These are phyloP conservation scores for Hirtodrosophila alboralis DNA, from an alignment of 2,888 invertebrate species.

Conservation along the genomic window DNA sequence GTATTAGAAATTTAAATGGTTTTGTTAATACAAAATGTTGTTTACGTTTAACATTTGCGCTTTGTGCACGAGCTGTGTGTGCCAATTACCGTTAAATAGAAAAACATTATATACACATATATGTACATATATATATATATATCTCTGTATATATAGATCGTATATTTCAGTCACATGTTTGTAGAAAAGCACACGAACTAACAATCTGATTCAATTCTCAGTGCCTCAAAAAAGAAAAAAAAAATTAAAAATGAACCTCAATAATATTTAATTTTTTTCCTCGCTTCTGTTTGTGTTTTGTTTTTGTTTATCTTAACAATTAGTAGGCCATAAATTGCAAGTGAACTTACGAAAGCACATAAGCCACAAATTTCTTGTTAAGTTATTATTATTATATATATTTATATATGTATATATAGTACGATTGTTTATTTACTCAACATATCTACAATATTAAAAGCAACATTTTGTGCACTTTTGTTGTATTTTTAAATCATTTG, in stretches of 20 bases:
- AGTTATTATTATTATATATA: constrained; percentile 23
- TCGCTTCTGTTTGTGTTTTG: neutral
- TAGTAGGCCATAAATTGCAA: constrained; percentile 51
- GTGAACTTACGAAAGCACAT: constrained; percentile 14
- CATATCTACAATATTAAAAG: neutral
- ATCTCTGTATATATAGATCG: constrained; percentile 11
- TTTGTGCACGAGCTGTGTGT: constrained; percentile 48
- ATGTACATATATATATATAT: constrained; percentile 1
- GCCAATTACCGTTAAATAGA: constrained; percentile 49
- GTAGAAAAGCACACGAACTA: constrained; percentile 21
- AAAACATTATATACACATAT: constrained; percentile 22
- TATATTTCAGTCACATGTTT: constrained; percentile 53
- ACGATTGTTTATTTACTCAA: constrained; percentile 15
- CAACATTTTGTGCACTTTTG: neutral
- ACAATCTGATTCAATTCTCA: constrained; percentile 27
- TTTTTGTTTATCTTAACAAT: constrained; percentile 55
- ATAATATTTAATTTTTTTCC: constrained; percentile 7
- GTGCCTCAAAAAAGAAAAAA: too few relatives aligned
- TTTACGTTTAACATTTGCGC: constrained; percentile 42
- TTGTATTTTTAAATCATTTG: neutral
- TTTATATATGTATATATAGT: too few relatives aligned
- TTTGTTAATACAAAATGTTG: constrained; percentile 36
- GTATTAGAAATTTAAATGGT: constrained; percentile 8
- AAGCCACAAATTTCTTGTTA: constrained; percentile 2
- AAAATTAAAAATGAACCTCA: constrained; percentile 8